These are phyloP conservation scores for Papilio machaon DNA, from an alignment of 1,140 invertebrate genomes.

Conservation along the genomic window DNA sequence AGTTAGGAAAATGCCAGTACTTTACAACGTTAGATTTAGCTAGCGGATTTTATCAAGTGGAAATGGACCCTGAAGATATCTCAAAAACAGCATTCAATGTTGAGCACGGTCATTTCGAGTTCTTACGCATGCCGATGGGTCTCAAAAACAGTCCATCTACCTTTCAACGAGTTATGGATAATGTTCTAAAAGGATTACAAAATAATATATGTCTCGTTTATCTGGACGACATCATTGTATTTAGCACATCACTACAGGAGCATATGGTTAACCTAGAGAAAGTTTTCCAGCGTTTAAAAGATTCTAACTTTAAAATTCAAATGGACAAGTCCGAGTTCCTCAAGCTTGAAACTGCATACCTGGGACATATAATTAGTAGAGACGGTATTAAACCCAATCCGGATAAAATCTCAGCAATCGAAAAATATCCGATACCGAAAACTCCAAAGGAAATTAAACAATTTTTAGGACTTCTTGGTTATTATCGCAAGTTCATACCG, in stretches of 20 bases:
- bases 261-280: constrained; percentile 17
- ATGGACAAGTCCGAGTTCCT: not conserved
- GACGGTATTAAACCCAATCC: too few species aligned
- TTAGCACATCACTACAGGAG: not conserved
- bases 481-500: too few species aligned
- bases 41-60: too few species aligned
- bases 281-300: not conserved
- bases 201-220: not conserved
- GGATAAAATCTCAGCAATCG: too few species aligned
- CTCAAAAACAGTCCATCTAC: constrained; percentile 3
- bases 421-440: too few species aligned
- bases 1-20: not conserved
- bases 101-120: constrained; percentile 8
- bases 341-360: constrained; percentile 10
- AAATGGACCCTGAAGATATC: not conserved
- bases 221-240: not conserved
- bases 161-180: not conserved
- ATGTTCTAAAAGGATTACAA: not conserved
- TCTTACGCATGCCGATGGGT: constrained; percentile 15
- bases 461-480: too few species aligned
- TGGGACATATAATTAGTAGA: too few species aligned
- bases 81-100: constrained; percentile 14
- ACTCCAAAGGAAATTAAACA: too few species aligned
- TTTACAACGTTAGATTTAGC: too few species aligned
- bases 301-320: too few species aligned